phyloP scores from a whole-genome alignment of 2,113 vertebrate genomes.

The Leptobrachium leishanense region DNA sequence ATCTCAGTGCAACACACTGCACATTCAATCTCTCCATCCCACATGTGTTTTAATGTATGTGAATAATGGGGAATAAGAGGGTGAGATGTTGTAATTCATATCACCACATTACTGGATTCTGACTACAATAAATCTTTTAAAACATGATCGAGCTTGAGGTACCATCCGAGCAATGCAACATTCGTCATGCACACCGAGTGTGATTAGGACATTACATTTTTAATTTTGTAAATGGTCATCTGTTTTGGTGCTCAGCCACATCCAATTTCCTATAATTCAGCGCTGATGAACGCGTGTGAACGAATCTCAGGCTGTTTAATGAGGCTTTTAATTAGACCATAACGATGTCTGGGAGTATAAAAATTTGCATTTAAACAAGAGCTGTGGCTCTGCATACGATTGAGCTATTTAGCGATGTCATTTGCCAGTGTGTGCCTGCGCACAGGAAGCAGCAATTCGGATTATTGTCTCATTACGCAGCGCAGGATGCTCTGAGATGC shows the following conservation, averaged over 20 bases:
- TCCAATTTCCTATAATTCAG: slow-evolving; percentile 42
- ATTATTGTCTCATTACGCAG: slow-evolving; percentile 19
- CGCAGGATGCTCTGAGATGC: not conserved
- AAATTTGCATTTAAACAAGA: slow-evolving; percentile 50
- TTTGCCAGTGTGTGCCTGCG: slow-evolving; percentile 24
- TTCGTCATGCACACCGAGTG: slow-evolving; percentile 31
- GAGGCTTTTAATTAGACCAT: slow-evolving; percentile 1
- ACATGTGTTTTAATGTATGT: slow-evolving; percentile 7
- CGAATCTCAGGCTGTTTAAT: slow-evolving; percentile 36
- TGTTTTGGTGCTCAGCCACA: slow-evolving; percentile 27
- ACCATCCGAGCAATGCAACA: slow-evolving; percentile 6
- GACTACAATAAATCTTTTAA: slow-evolving; percentile 31
- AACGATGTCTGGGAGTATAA: slow-evolving; percentile 33
- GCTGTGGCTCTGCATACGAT: slow-evolving; percentile 42
- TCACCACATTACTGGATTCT: slow-evolving; percentile 30
- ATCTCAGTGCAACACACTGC: too few species aligned
- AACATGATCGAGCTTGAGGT: slow-evolving; percentile 26
- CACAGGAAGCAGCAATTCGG: not conserved
- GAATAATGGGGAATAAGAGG: slow-evolving; percentile 23
- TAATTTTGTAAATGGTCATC: slow-evolving; percentile 23
- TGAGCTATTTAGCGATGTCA: slow-evolving; percentile 37
- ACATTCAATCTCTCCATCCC: not conserved
- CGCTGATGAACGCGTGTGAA: slow-evolving; percentile 16
- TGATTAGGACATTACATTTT: slow-evolving; percentile 47
- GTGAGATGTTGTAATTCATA: slow-evolving; percentile 9